Conservation (phyloP, 2,797 vertebrate species). For the Mormyrops boulengeri region DNA sequence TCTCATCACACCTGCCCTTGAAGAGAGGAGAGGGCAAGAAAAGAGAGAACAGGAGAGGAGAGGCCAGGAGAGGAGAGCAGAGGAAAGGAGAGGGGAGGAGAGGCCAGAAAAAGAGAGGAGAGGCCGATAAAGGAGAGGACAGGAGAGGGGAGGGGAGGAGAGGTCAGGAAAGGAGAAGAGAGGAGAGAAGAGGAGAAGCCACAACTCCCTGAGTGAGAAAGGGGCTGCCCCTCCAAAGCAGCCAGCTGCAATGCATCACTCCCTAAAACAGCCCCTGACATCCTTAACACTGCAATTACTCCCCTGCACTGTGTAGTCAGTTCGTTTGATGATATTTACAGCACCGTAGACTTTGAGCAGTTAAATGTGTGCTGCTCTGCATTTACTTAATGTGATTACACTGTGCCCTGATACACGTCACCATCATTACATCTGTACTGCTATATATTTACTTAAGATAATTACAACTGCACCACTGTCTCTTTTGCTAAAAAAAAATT, state of each 20-base stretch:
- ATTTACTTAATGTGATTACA: background rate
- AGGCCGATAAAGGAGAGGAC: too few relatives aligned
- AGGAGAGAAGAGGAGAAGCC: background rate
- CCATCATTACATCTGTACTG: background rate
- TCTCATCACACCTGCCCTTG: background rate
- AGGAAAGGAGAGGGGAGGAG: background rate
- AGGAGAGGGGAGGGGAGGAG: too few relatives aligned
- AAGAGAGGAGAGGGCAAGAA: background rate
- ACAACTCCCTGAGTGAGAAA: background rate
- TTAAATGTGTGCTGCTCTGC: background rate
- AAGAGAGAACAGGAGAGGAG: background rate
- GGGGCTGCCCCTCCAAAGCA: background rate
- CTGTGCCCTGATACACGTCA: background rate
- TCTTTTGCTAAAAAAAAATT: background rate
- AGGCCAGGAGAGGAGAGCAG: background rate
- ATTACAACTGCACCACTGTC: background rate
- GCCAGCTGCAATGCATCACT: background rate
- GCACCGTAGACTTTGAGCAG: background rate
- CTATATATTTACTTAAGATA: background rate
- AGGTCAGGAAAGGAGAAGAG: background rate
- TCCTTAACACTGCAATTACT: background rate
- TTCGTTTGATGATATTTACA: background rate
- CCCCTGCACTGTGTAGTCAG: background rate
- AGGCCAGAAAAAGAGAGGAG: too few relatives aligned
- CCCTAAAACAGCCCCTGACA: background rate